Evolutionary conservation across 2,888 invertebrate genomes (phyloP), one percentile per base, ranked within the genome.

Genomic region (Lithophane leautieri): DNA sequence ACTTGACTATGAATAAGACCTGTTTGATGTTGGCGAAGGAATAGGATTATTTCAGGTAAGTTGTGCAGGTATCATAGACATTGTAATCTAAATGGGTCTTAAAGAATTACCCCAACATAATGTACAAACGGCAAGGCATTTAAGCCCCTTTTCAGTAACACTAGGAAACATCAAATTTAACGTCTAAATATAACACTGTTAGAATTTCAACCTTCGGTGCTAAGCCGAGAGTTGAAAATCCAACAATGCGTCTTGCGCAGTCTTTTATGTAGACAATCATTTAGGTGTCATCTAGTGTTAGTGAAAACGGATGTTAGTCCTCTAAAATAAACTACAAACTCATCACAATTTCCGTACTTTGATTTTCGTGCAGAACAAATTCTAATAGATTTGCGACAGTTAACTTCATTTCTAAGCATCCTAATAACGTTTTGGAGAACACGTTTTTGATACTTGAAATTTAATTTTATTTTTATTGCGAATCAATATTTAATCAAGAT

Each of bases 11-110:
- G 54, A 66, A 75, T 79, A 56, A 56, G 42, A 42, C 62, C 7
- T 25, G 47, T 56, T 63, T 68, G 50, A 44, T 76, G 14, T 42
- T 78, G 9, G 40, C 60, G 70, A 61, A 70, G 60, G 25, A 34
- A n/a, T 34, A 6, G 16, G 16, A 28, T 61, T 69, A 60, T 61
- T 60, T 34, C 8, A 22, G 6, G 3, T 4, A 58, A n/a, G 7
- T 25, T 63, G 9, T 0, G 16, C 47, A 22, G 47, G 16, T 73
- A 22, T 40, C 2, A 25, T 4, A 40, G n/a, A 56, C 16, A 40
- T 25, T n/a, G 19, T 44, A 25, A 28, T 28, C 19, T 56, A 16
- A 47, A 65, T 25, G 11, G 22, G 25, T 12, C 25, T 56, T 47
- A 44, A 4, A 47, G 14, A 16, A 42, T 12, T 70, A n/a, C 9